Conservation (phyloP, 2,888 invertebrate species). For the Parnassius glacialis region DNA sequence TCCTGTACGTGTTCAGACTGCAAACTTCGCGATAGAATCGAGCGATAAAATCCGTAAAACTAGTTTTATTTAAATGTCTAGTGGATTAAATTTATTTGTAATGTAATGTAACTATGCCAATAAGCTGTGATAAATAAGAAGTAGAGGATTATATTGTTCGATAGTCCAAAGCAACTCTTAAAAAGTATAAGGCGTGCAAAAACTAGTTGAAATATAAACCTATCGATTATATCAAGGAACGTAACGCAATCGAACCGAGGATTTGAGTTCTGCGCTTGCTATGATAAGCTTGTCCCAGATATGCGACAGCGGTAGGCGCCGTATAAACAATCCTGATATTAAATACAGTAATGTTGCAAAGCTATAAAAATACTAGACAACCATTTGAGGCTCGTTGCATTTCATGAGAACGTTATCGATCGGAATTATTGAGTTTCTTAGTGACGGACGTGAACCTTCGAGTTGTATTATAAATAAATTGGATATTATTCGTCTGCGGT, state of each 20-base stretch:
- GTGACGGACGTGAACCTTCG: slow-evolving; percentile 48
- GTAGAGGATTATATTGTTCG: too few relatives aligned
- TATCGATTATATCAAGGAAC: slow-evolving; percentile 56
- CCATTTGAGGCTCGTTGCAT: slow-evolving; percentile 28
- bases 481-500: slow-evolving; percentile 75
- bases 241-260: slow-evolving; percentile 58
- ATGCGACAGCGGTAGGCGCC: slow-evolving; percentile 61
- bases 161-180: too few relatives aligned
- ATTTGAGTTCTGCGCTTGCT: slow-evolving; percentile 34
- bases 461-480: slow-evolving; percentile 70
- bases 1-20: too few relatives aligned
- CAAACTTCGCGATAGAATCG: too few relatives aligned
- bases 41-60: too few relatives aligned
- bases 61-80: too few relatives aligned
- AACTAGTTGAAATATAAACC: slow-evolving; percentile 6
- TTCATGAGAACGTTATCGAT: slow-evolving; percentile 20
- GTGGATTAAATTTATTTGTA: too few relatives aligned
- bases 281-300: slow-evolving; percentile 76
- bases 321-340: slow-evolving; percentile 54
- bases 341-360: slow-evolving; percentile 42
- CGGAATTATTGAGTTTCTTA: slow-evolving; percentile 26
- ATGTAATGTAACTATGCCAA: too few relatives aligned
- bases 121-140: too few relatives aligned
- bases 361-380: slow-evolving; percentile 39
- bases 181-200: not conserved